Conservation (phyloP, 2,797 vertebrate species). For the Coluber constrictor region DNA sequence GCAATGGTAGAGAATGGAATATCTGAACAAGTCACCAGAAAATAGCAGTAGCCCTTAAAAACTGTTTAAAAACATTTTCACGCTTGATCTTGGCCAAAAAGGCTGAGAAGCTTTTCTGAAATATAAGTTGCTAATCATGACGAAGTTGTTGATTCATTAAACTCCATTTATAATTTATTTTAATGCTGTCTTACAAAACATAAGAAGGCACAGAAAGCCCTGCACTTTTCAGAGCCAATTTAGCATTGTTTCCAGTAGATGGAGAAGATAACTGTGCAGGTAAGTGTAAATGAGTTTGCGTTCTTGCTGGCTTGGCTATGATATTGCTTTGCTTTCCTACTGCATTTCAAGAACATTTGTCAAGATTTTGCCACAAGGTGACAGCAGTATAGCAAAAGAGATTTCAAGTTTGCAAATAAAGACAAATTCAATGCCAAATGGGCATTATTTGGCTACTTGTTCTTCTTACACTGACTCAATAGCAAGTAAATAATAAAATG, state of each 20-base stretch:
- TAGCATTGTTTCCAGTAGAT: neutral
- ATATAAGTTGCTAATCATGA: neutral
- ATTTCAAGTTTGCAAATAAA: neutral
- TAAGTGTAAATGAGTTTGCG: neutral
- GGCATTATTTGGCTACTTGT: neutral
- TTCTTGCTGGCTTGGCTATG: neutral
- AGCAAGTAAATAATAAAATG: neutral
- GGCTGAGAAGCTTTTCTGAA: neutral
- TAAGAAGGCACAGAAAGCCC: neutral
- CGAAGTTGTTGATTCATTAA: neutral
- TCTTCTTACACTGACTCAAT: neutral
- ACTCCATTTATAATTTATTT: slow-evolving; percentile 1
- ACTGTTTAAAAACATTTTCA: neutral
- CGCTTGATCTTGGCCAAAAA: neutral
- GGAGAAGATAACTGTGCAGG: neutral
- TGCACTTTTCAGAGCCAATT: neutral
- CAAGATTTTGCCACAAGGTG: neutral
- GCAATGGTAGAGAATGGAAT: neutral
- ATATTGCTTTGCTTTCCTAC: neutral
- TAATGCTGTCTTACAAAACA: neutral
- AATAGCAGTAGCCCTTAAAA: neutral
- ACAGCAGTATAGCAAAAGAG: neutral
- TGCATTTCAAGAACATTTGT: neutral
- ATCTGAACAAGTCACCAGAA: neutral
- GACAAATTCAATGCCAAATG: neutral